These are phyloP conservation scores for Botrylloides violaceus DNA, from an alignment of 23 tunicate genomes.

Conservation along the genomic window DNA sequence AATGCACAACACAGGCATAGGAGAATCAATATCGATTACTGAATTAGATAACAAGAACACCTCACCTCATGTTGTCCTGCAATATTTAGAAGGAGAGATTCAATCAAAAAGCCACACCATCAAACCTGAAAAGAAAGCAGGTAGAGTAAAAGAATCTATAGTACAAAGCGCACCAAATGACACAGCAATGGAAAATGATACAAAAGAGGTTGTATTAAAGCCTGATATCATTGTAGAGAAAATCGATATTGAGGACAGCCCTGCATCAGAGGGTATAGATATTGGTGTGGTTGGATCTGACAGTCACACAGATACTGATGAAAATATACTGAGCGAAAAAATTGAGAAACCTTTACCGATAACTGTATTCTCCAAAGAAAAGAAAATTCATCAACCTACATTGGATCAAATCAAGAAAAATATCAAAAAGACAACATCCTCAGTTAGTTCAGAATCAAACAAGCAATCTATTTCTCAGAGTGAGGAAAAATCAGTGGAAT, in stretches of 20 bases:
- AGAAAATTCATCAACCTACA: neutral
- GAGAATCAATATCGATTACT: no score
- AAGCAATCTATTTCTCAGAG: no score
- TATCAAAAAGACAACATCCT: neutral
- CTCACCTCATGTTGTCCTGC: constrained; percentile 8
- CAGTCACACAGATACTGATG: no score
- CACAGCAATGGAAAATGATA: neutral
- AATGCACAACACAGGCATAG: no score
- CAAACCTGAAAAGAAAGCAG: neutral
- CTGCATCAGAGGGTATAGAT: no score
- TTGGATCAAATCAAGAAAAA: neutral
- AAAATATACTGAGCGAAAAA: neutral
- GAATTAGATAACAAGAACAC: neutral
- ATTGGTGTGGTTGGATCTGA: no score
- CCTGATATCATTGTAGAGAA: neutral
- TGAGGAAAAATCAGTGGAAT: neutral
- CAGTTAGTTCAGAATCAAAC: neutral
- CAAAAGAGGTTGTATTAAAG: neutral
- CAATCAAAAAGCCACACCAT: neutral
- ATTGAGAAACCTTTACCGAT: neutral
- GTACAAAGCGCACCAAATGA: neutral
- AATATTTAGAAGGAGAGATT: constrained; percentile 16
- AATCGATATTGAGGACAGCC: neutral
- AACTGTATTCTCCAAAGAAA: neutral
- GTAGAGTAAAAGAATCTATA: neutral